Percentiles rank a stretch among this genome's conserved stretches.
Conservation (phyloP, 2,888 invertebrate genomes). For the Trachelus tabidus region DNA sequence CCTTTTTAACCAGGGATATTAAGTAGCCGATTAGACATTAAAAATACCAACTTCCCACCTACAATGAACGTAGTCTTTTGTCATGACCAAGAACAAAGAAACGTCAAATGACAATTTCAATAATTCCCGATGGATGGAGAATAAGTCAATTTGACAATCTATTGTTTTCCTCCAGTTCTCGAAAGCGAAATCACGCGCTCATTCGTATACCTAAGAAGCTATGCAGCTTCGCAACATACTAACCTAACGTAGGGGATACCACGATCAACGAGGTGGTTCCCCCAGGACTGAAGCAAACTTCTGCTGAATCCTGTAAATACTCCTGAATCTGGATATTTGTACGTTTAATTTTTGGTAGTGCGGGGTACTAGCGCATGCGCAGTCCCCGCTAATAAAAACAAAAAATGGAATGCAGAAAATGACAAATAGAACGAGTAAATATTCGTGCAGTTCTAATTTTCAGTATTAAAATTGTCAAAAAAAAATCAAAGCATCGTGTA, state of each 20-base stretch:
- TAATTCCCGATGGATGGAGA: neutral
- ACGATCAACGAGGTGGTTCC: conserved; percentile 49
- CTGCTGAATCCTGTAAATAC: conserved; percentile 38
- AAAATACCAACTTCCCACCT: neutral
- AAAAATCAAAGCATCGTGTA: neutral
- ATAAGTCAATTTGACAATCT: neutral
- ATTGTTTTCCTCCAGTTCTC: conserved; percentile 8
- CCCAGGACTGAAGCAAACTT: conserved; percentile 35
- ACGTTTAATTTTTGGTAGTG: conserved; percentile 44
- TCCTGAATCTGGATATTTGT: conserved; percentile 40
- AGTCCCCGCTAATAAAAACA: conserved; percentile 23
- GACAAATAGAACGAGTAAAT: neutral
- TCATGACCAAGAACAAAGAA: neutral
- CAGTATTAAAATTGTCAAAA: too few species aligned
- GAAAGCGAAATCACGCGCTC: conserved; percentile 2
- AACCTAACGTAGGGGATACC: conserved; percentile 48
- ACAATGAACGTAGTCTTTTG: neutral
- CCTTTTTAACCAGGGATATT: neutral
- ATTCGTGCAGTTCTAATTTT: too few species aligned
- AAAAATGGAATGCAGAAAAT: neutral
- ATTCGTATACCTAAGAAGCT: conserved; percentile 1
- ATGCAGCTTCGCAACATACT: conserved; percentile 31
- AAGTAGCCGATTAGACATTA: neutral
- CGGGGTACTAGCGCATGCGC: conserved; percentile 33
- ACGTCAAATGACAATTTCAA: neutral